These are phyloP conservation scores for Trichogramma dendrolimi DNA, from an alignment of 2,888 invertebrate species.

Conservation along the genomic window DNA sequence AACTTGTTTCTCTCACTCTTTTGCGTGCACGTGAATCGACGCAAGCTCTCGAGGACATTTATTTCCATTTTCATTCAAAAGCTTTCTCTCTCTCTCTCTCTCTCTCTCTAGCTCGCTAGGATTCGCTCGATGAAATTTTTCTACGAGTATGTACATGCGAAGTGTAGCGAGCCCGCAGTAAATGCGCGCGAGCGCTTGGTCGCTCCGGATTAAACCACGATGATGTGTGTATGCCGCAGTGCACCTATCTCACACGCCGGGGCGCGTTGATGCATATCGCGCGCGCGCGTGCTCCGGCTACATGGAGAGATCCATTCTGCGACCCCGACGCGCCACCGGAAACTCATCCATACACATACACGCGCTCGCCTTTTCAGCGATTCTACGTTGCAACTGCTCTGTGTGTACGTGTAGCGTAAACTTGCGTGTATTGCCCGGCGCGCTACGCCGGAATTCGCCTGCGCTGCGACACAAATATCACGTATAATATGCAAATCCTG, in stretches of 20 bases:
- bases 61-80: background rate
- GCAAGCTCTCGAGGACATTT: too few species aligned
- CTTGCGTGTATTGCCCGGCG: slow-evolving; percentile 7
- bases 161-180: background rate
- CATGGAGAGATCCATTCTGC: background rate
- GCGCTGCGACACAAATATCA: too few species aligned
- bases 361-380: too few species aligned
- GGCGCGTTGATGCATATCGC: too few species aligned
- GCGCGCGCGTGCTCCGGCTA: background rate
- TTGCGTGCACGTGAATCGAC: too few species aligned
- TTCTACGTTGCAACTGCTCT: too few species aligned
- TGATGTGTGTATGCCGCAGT: slow-evolving; percentile 23
- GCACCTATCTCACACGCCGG: slow-evolving; percentile 4
- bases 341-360: slow-evolving; percentile 29
- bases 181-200: background rate
- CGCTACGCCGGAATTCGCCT: background rate
- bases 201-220: slow-evolving; percentile 20
- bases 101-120: background rate
- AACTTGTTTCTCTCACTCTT: too few species aligned
- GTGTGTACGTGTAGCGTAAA: background rate
- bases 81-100: background rate
- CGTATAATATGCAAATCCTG: too few species aligned
- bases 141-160: background rate
- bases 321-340: slow-evolving; percentile 15
- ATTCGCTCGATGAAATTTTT: background rate